A percentile compares a stretch with the other conserved stretches of the same genome.
phyloP scores from a whole-genome alignment of 2,888 invertebrate genomes.

The Parthenolecanium corni region DNA sequence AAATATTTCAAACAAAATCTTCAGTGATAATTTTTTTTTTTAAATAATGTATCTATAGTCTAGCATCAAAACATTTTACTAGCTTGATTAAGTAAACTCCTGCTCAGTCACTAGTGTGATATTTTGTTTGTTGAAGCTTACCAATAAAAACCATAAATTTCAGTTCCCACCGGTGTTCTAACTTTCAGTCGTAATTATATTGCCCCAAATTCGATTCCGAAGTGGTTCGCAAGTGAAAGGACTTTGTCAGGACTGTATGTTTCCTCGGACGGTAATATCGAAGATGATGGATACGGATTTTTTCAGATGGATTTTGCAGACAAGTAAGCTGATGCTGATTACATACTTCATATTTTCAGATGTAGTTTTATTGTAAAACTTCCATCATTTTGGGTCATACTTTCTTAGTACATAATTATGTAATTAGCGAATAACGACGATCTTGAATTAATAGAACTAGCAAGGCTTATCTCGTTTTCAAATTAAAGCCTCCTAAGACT shows the following conservation, averaged over 20 bases:
- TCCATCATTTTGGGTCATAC: neutral
- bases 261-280: constrained; percentile 65
- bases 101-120: no score
- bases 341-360: no score
- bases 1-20: no score
- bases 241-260: constrained; percentile 56
- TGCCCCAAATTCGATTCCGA: constrained; percentile 45
- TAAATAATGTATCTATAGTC: no score
- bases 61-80: no score
- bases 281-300: constrained; percentile 64
- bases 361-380: no score
- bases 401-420: neutral
- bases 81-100: no score
- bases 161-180: constrained; percentile 63
- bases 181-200: constrained; percentile 65
- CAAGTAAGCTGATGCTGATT: constrained; percentile 45
- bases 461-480: no score
- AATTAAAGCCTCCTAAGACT: no score
- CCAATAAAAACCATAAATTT: constrained; percentile 31
- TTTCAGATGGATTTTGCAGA: constrained; percentile 94
- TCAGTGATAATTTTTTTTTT: no score
- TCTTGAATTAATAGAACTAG: no score
- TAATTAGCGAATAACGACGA: no score
- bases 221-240: constrained; percentile 50
- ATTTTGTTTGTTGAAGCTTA: neutral